Base-by-base conservation (phyloP, 2,888 invertebrate genomes). In the Parnassius apollo region DNA sequence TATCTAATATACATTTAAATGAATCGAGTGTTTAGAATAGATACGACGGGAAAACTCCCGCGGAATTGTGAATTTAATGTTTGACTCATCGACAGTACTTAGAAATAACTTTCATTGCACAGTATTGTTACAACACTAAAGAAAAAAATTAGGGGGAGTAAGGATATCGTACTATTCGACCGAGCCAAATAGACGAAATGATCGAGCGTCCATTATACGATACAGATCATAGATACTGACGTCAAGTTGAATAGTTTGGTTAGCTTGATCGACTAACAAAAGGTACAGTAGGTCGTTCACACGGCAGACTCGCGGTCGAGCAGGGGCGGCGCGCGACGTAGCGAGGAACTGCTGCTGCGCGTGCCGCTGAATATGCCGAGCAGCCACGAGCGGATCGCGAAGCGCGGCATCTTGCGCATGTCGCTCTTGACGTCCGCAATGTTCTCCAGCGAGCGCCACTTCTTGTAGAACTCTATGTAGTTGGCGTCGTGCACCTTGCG, bases 391-490 rank as follows among this genome's bases (percentile, higher is more conserved):
- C 94, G 93, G 66, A 96, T 93, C 42, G 95, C 94, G 74, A 94
- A 93, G 64, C 94, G 93, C 59, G 93, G 92, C 77, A 94, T 93
- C 80, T 95, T 95, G 71, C 93, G 90, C 67, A 77, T 71, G 49
- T 77, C 77, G 65, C 71, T 70, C 74, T 88, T 86, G 56, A 71
- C 78, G 65, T 85, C 89, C 48, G 83, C 83, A 55, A 96, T 93
- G 69, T 94, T 94, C 85, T 97, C 96, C 59, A 96, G 89, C 55
- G 96, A 96, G 73, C 94, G 94, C 95, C 96, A 97, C 76, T 95
- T 93, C 84, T 96, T 96, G 70, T 93, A 92, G 71, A 91, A 88
- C 77, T 93, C 86, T 57, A 92, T 89, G 75, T 90, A 90, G 70
- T 85, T 84, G 7, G 86, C 75, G 72, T 91, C 90, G 70, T 82